Conservation (phyloP, 2,113 vertebrate genomes). For the Ranitomeya variabilis region DNA sequence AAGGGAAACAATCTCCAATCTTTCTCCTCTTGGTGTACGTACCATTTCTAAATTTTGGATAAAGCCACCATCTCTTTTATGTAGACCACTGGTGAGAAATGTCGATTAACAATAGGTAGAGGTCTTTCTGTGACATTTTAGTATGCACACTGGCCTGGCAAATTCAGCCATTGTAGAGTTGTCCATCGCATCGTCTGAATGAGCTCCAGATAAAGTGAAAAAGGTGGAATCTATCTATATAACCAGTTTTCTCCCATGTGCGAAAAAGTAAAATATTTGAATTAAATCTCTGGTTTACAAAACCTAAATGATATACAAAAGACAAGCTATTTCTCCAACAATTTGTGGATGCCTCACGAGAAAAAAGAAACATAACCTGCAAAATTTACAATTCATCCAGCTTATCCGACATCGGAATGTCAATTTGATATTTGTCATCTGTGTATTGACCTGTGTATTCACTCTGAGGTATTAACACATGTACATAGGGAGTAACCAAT, state of each 20-base stretch:
- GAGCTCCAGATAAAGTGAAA: not conserved
- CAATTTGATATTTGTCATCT: slow-evolving; percentile 27
- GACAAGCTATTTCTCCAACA: not conserved
- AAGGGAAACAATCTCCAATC: too few relatives aligned
- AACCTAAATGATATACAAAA: not conserved
- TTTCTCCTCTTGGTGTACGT: not conserved
- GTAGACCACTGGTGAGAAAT: not conserved
- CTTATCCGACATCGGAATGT: not conserved
- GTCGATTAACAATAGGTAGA: not conserved
- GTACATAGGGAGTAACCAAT: slow-evolving; percentile 10
- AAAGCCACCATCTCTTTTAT: not conserved
- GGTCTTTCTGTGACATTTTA: not conserved
- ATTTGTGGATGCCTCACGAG: not conserved
- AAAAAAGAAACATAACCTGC: not conserved
- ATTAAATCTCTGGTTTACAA: not conserved
- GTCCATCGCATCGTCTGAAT: not conserved
- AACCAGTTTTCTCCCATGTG: not conserved
- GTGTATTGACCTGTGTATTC: not conserved
- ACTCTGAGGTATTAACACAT: not conserved
- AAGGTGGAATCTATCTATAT: not conserved
- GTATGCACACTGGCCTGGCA: not conserved
- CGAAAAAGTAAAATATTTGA: not conserved
- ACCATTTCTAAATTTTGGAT: not conserved
- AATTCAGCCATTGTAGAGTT: not conserved
- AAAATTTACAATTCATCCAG: not conserved